Base-by-base conservation (phyloP, 1,140 invertebrate genomes). In the Galleria mellonella region DNA sequence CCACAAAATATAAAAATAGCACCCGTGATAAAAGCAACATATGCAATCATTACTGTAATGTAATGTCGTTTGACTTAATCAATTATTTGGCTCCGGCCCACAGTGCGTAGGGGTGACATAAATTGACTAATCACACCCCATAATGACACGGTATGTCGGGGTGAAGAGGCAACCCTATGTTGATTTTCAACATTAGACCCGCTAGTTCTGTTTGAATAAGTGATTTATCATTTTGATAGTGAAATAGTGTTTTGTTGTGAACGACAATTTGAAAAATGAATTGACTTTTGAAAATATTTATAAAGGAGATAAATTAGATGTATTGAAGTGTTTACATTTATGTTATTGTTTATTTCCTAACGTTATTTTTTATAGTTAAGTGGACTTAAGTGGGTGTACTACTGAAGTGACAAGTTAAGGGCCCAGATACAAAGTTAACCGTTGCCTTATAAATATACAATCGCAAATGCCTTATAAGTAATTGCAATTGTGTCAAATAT, bases 11-110 rank as follows among this genome's bases (percentile, higher is more conserved):
- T 9, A 14, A 32, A 7, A 37, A 48, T 49, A 11, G 10, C 31
- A 43, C 40, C 47, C 52, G 43, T 27, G 30, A 61, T 67, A 64
- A 46, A 72, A 51, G 51, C 33, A 75, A 75, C 79, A 84, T 84
- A 84, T 82, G 81, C 72, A 76, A 68, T 75, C 62, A 74, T 81
- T 75, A 83, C 51, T 46, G 67, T 83, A 83, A 79, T 74, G 70
- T 70, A 56, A 72, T 58, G 64, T 72, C 71, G 70, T 79, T 81
- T 75, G 64, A 72, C 41, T 69, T 72, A 79, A 84, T 84, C 81
- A 84, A 84, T 84, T 82, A 62, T 76, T 63, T 56, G 41, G 30
- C 32, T 39, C 53, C 46, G 49, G 44, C 55, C 47, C 40, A 52
- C 44, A 52, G 29, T 35, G 36, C 30, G 53, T 44, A 65, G 57